Conservation (phyloP, 2,797 vertebrate species). For the Darevskia mixta region DNA sequence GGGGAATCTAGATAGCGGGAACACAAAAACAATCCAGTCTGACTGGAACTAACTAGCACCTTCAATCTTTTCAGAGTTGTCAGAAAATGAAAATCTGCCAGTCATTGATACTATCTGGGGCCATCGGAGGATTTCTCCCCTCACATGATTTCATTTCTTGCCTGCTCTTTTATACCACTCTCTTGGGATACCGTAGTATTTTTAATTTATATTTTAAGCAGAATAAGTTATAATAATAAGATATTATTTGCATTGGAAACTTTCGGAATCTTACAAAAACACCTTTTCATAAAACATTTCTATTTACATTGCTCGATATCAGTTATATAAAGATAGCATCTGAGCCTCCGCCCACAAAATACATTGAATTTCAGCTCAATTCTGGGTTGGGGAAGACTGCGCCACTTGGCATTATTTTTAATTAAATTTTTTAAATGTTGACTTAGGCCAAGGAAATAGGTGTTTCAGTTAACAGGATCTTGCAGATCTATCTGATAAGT, state of each 20-base stretch:
- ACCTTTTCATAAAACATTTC: neutral
- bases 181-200: neutral
- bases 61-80: neutral
- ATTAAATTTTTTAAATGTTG: slow-evolving; percentile 50
- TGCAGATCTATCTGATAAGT: slow-evolving; percentile 41
- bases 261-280: slow-evolving; percentile 6
- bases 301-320: neutral
- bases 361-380: slow-evolving; percentile 41
- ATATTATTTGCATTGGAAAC: neutral
- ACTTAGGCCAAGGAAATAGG: slow-evolving; percentile 48
- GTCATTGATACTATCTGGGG: neutral
- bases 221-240: neutral
- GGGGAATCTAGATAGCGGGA: neutral
- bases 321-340: slow-evolving; percentile 4
- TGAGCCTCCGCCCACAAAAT: neutral
- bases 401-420: slow-evolving; percentile 51
- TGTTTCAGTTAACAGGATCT: slow-evolving; percentile 49
- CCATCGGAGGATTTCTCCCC: neutral
- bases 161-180: neutral
- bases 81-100: neutral
- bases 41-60: neutral
- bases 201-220: neutral
- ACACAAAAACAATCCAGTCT: neutral
- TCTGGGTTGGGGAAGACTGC: slow-evolving; percentile 28
- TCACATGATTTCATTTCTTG: neutral